Evolutionary conservation across 30 jellyfish, hydroid and myxozoan genomes (phyloP).

Genomic region (Pelagia noctiluca): DNA sequence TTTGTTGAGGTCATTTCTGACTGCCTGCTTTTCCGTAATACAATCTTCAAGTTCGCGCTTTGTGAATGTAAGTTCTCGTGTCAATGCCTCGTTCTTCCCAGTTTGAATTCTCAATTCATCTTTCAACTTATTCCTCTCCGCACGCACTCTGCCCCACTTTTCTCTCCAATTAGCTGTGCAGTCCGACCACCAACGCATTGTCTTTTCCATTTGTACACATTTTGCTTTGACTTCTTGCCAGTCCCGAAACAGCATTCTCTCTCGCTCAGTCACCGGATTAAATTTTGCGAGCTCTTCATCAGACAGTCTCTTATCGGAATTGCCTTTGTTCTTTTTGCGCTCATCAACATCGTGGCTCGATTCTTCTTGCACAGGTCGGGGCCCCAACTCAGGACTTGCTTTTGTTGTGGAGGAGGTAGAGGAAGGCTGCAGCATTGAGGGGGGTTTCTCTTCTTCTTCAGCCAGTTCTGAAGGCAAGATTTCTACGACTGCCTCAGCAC

Average conservation of each 20-base stretch:
- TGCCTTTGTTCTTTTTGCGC: neutral
- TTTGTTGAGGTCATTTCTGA: conserved; percentile 67
- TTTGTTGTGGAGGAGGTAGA: conserved; percentile 28
- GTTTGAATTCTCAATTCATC: conserved; percentile 58
- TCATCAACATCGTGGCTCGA: conserved; percentile 19
- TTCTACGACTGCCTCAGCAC: conserved; percentile 31
- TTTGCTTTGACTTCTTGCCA: conserved; percentile 62
- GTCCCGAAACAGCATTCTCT: conserved; percentile 36
- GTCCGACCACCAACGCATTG: conserved; percentile 94
- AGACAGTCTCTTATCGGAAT: neutral
- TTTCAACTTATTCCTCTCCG: conserved; percentile 73
- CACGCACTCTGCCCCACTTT: conserved; percentile 88
- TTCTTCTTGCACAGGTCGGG: conserved; percentile 54
- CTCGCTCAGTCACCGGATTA: conserved; percentile 59
- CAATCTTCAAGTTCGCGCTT: conserved; percentile 45
- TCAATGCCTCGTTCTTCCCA: conserved; percentile 61
- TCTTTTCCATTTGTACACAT: conserved; percentile 77
- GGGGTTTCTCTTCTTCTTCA: conserved; percentile 25
- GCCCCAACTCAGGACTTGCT: conserved; percentile 16
- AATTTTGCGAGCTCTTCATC: conserved; percentile 49
- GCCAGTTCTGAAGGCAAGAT: conserved; percentile 1
- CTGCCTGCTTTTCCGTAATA: conserved; percentile 53
- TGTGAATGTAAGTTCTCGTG: conserved; percentile 58
- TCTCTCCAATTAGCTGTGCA: conserved; percentile 95
- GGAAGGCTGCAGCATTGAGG: neutral